Conservation (phyloP, 2,888 invertebrate genomes). For the Tanaodytes sp. region DNA sequence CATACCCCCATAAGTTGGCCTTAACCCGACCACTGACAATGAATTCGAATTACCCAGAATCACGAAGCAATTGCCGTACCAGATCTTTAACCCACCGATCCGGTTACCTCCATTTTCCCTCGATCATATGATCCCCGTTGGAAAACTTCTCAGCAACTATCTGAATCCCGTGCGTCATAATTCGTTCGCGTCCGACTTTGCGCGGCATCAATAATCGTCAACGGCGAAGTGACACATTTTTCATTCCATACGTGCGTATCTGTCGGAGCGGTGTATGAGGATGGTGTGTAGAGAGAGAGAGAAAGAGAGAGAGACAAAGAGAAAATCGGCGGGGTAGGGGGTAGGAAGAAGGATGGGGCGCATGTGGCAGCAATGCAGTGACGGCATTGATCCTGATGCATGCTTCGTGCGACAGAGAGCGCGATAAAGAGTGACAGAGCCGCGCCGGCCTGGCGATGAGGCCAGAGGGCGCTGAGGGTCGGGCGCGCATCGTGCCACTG, state of each 20-base stretch:
- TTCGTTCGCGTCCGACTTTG: background rate
- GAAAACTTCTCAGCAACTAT: too few relatives aligned
- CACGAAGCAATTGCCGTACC: too few relatives aligned
- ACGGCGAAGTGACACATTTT: constrained; percentile 33
- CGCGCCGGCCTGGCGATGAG: constrained; percentile 29
- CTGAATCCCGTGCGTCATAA: too few relatives aligned
- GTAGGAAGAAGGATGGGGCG: background rate
- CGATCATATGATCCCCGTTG: too few relatives aligned
- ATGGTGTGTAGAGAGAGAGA: too few relatives aligned
- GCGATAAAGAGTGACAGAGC: constrained; percentile 26
- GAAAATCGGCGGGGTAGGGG: background rate
- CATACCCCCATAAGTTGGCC: too few relatives aligned
- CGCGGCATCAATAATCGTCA: constrained; percentile 35
- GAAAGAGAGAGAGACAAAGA: too few relatives aligned
- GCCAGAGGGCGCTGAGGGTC: constrained; percentile 50
- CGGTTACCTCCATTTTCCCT: too few relatives aligned
- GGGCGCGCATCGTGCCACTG: constrained; percentile 56
- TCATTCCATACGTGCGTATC: constrained; percentile 28
- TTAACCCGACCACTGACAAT: too few relatives aligned
- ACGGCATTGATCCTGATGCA: constrained; percentile 53
- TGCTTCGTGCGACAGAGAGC: constrained; percentile 33
- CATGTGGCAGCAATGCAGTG: constrained; percentile 50
- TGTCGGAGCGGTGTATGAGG: constrained; percentile 19
- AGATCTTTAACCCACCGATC: too few relatives aligned
- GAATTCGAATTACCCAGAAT: too few relatives aligned